Percentiles rank a stretch among this genome's conserved stretches.
Conservation (phyloP, 2,113 vertebrate genomes). For the Neopipo cinnamomea region DNA sequence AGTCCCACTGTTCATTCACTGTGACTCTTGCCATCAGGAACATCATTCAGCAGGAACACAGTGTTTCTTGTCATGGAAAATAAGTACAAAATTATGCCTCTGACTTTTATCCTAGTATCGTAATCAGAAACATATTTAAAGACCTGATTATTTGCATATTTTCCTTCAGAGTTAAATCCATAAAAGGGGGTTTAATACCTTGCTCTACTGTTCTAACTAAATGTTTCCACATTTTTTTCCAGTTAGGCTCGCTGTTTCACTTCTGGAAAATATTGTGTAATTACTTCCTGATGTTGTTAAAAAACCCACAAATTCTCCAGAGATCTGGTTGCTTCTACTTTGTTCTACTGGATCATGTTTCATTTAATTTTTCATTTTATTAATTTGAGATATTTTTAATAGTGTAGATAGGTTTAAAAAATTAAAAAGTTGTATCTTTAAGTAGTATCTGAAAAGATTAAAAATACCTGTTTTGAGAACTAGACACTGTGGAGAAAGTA, state of each 20-base stretch:
- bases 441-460: slow-evolving; percentile 4
- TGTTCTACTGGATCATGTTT: slow-evolving; percentile 67
- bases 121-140: slow-evolving; percentile 76
- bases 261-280: slow-evolving; percentile 82
- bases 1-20: neutral
- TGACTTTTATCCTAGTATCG: slow-evolving; percentile 71
- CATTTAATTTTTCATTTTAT: slow-evolving; percentile 66
- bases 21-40: neutral
- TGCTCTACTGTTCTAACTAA: slow-evolving; percentile 83
- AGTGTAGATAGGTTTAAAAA: neutral
- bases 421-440: neutral
- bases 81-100: slow-evolving; percentile 51
- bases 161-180: slow-evolving; percentile 78
- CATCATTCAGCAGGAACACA: slow-evolving; percentile 39
- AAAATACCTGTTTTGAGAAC: neutral
- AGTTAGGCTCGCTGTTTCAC: slow-evolving; percentile 79
- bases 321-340: slow-evolving; percentile 62
- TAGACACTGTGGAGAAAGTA: neutral
- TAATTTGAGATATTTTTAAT: slow-evolving; percentile 61
- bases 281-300: slow-evolving; percentile 75
- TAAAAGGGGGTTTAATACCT: slow-evolving; percentile 78
- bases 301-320: slow-evolving; percentile 66
- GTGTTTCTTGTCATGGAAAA: slow-evolving; percentile 54
- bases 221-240: slow-evolving; percentile 82
- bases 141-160: slow-evolving; percentile 80